A percentile compares a stretch with the other conserved stretches of the same genome.
phyloP scores from a whole-genome alignment of 2,888 invertebrate genomes.

The Dione vanillae region DNA sequence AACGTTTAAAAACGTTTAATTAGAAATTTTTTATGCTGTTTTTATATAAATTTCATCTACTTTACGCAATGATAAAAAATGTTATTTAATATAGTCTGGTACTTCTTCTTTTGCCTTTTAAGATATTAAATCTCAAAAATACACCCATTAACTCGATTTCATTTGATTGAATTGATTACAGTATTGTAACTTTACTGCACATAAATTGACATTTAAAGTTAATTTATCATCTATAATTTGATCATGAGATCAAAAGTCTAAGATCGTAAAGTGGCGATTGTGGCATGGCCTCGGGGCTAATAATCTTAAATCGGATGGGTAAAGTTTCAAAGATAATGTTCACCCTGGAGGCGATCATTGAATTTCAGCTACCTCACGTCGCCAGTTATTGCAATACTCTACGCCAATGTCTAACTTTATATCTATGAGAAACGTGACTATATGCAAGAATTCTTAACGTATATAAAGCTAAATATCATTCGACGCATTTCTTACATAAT shows the following conservation, averaged over 20 bases:
- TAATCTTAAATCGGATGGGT: constrained; percentile 41
- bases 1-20: no score
- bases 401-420: constrained; percentile 18
- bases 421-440: constrained; percentile 3
- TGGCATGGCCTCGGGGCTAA: constrained; percentile 35
- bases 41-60: no score
- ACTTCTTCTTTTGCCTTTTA: no score
- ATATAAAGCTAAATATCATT: background rate
- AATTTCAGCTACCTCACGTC: constrained; percentile 42
- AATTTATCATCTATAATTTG: constrained; percentile 25
- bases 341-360: constrained; percentile 41
- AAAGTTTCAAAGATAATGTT: constrained; percentile 42
- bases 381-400: constrained; percentile 23
- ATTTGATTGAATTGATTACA: no score
- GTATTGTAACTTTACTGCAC: background rate
- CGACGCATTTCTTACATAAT: no score
- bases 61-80: no score
- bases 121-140: no score
- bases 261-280: constrained; percentile 36
- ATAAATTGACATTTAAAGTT: constrained; percentile 21
- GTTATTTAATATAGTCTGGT: no score
- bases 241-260: constrained; percentile 29
- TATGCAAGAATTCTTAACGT: background rate
- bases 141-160: no score
- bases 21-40: no score